Conservation (phyloP, 1,140 invertebrate genomes). For the Drosophila sp. region DNA sequence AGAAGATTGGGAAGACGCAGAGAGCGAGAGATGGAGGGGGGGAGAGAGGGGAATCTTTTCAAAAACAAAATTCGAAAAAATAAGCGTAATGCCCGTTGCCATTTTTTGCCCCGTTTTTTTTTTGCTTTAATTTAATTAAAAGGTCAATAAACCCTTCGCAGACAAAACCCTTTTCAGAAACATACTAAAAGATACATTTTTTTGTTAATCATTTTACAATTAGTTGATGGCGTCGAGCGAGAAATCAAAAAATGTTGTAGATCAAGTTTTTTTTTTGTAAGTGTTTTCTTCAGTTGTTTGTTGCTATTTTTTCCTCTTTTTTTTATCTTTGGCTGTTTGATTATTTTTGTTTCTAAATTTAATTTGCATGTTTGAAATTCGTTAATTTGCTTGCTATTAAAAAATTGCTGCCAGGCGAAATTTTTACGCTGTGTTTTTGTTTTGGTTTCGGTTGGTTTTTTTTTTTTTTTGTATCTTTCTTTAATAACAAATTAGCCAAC, state of each 20-base stretch:
- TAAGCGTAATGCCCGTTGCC: constrained; percentile 58
- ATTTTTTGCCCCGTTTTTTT: constrained; percentile 47
- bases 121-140: constrained; percentile 58
- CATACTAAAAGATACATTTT: constrained; percentile 31
- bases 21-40: constrained; percentile 22
- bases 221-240: constrained; percentile 45
- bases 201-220: constrained; percentile 48
- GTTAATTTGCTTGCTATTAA: constrained; percentile 57
- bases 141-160: constrained; percentile 48
- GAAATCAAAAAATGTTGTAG: constrained; percentile 50
- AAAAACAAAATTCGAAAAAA: constrained; percentile 34
- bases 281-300: constrained; percentile 27
- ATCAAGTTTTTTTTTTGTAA: constrained; percentile 51
- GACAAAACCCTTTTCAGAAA: constrained; percentile 31
- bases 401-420: constrained; percentile 47
- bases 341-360: constrained; percentile 39
- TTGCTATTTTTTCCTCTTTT: constrained; percentile 34
- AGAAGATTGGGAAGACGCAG: constrained; percentile 19
- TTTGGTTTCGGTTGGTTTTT: not conserved
- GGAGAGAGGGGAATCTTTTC: constrained; percentile 27
- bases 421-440: constrained; percentile 41
- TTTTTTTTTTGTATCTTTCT: constrained; percentile 20
- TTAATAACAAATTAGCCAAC: constrained; percentile 48
- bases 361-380: constrained; percentile 66
- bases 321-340: constrained; percentile 17